These are phyloP conservation scores for Macrotis lagotis DNA, from an alignment of 2,113 vertebrate genomes.

Conservation along the genomic window DNA sequence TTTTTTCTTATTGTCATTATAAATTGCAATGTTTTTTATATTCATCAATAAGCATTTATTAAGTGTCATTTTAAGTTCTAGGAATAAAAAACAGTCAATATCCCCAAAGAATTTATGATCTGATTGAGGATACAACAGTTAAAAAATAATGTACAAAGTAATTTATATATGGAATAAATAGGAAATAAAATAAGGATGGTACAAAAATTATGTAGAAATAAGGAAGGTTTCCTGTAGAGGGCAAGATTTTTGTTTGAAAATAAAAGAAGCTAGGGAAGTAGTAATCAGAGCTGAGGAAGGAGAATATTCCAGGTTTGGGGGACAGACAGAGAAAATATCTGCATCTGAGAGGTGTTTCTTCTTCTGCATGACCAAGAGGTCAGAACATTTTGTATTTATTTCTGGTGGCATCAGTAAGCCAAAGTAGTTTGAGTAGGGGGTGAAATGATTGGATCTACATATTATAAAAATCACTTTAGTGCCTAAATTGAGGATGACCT, in stretches of 20 bases:
- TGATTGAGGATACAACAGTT: background rate
- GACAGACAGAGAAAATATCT: background rate
- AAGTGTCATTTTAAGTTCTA: background rate
- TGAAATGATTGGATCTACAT: background rate
- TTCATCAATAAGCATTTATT: background rate
- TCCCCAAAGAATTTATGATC: background rate
- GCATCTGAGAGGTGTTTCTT: background rate
- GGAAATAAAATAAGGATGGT: background rate
- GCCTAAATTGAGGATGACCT: background rate
- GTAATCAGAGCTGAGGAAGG: background rate
- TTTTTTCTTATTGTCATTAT: too few relatives aligned
- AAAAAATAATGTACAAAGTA: background rate
- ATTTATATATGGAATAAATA: background rate
- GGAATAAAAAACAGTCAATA: background rate
- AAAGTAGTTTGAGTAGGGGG: background rate
- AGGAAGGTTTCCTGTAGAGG: background rate
- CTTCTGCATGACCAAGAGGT: background rate
- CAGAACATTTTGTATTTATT: background rate
- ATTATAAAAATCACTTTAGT: background rate
- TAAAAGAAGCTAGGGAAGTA: background rate
- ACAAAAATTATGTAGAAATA: background rate
- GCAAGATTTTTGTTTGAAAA: background rate
- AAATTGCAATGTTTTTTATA: too few relatives aligned
- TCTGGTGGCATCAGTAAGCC: background rate
- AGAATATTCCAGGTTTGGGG: background rate